Evolutionary conservation across 2,888 invertebrate genomes (phyloP).

Genomic region (Zelleria hepariella): DNA sequence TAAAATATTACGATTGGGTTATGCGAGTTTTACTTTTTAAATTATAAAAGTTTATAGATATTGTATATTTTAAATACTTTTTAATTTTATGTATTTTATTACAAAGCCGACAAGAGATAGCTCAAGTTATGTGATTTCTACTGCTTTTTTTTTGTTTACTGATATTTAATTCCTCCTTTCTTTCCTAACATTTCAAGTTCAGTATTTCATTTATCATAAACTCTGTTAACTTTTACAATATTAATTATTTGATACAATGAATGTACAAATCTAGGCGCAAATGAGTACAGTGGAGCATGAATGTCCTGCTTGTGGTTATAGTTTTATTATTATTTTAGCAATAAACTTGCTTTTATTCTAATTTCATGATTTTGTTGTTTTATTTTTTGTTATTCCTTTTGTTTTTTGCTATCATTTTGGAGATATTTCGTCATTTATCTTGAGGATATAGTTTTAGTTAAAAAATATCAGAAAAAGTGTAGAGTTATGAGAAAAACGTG

Average conservation of each 20-base stretch:
- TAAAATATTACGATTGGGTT: slow-evolving; percentile 70
- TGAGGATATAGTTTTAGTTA: slow-evolving; percentile 4
- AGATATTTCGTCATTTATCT: slow-evolving; percentile 20
- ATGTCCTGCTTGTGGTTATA: slow-evolving; percentile 67
- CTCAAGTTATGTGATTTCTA: slow-evolving; percentile 41
- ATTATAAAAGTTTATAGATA: slow-evolving; percentile 63
- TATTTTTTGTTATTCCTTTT: slow-evolving; percentile 39
- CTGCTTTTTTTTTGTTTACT: not conserved
- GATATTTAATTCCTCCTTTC: not conserved
- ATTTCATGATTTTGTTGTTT: slow-evolving; percentile 44
- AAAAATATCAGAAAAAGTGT: not conserved
- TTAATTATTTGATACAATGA: slow-evolving; percentile 13
- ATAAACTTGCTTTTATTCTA: slow-evolving; percentile 69
- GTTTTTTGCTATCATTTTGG: slow-evolving; percentile 17
- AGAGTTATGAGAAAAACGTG: slow-evolving; percentile 31
- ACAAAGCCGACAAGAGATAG: slow-evolving; percentile 35
- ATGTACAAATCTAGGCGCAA: slow-evolving; percentile 62
- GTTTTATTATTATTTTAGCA: slow-evolving; percentile 64
- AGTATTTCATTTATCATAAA: no score
- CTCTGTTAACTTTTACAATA: no score
- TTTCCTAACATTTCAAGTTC: no score
- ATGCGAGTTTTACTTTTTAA: slow-evolving; percentile 61
- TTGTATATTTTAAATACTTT: slow-evolving; percentile 39
- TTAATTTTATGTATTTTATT: slow-evolving; percentile 40
- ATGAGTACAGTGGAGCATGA: slow-evolving; percentile 38